phyloP scores from a whole-genome alignment of 2,888 invertebrate species.

The Polydrusus pterygomalis region DNA sequence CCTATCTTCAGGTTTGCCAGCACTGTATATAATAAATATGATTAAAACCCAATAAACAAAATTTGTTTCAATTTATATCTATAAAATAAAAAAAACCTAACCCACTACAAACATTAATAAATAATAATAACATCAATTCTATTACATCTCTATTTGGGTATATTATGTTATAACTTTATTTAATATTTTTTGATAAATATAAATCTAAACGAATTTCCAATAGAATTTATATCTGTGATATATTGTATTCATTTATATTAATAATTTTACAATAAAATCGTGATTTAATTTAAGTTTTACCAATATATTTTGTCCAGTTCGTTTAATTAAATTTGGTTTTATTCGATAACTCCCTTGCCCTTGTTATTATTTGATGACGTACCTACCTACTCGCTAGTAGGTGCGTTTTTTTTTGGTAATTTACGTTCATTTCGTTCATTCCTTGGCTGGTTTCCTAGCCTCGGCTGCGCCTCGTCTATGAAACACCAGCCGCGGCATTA shows the following conservation, averaged over 20 bases:
- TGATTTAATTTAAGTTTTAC: background rate
- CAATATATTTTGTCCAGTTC: background rate
- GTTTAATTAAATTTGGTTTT: background rate
- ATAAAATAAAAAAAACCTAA: background rate
- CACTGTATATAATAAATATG: background rate
- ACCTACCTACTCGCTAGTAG: too few relatives aligned
- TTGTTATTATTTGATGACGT: too few relatives aligned
- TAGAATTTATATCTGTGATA: background rate
- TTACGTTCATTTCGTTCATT: too few relatives aligned
- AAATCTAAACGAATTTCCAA: background rate
- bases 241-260: conserved; percentile 2
- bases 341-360: background rate
- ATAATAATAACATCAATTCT: background rate
- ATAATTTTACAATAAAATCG: background rate
- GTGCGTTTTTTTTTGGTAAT: too few relatives aligned
- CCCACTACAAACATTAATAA: background rate
- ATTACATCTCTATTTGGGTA: background rate
- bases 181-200: conserved; percentile 7
- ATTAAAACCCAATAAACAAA: background rate
- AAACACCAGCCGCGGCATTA: too few relatives aligned
- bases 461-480: too few relatives aligned
- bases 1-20: too few relatives aligned
- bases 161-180: background rate
- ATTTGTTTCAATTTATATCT: background rate
- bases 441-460: too few relatives aligned